Evolutionary conservation across 2,797 vertebrate species (phyloP).

Genomic region (Sardinella longiceps): DNA sequence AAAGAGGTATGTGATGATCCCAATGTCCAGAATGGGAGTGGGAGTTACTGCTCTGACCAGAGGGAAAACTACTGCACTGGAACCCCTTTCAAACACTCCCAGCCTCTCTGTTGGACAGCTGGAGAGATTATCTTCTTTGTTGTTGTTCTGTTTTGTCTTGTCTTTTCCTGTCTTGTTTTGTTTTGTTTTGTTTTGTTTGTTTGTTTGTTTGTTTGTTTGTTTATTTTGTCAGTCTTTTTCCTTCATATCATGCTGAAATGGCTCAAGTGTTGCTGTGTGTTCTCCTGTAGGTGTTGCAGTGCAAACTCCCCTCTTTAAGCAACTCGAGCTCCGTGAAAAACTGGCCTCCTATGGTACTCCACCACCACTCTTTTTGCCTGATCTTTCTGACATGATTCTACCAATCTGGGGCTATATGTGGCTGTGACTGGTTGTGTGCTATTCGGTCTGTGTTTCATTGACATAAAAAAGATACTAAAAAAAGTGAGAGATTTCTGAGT

Average conservation of each 20-base stretch:
- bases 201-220: neutral
- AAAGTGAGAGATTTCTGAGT: too few species aligned
- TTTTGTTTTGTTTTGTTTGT: neutral
- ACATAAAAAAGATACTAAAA: neutral
- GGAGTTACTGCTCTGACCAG: neutral
- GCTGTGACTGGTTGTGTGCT: neutral
- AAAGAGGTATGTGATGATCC: neutral
- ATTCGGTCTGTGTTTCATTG: neutral
- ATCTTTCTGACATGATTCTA: constrained; percentile 11
- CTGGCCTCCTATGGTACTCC: constrained; percentile 56
- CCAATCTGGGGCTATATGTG: constrained; percentile 39
- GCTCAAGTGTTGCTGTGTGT: constrained; percentile 44
- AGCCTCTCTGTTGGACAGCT: neutral
- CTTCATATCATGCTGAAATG: neutral
- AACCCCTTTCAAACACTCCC: neutral
- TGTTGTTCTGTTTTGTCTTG: too few species aligned
- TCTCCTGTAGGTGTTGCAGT: constrained; percentile 64
- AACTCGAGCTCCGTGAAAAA: constrained; percentile 53
- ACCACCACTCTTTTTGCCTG: constrained; percentile 14
- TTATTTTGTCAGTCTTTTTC: neutral
- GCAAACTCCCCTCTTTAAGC: constrained; percentile 35
- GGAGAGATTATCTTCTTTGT: neutral
- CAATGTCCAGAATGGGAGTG: neutral
- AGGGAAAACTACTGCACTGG: neutral
- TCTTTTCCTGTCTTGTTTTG: neutral